Conservation (phyloP, 2,888 invertebrate species). For the Netelia melanura region DNA sequence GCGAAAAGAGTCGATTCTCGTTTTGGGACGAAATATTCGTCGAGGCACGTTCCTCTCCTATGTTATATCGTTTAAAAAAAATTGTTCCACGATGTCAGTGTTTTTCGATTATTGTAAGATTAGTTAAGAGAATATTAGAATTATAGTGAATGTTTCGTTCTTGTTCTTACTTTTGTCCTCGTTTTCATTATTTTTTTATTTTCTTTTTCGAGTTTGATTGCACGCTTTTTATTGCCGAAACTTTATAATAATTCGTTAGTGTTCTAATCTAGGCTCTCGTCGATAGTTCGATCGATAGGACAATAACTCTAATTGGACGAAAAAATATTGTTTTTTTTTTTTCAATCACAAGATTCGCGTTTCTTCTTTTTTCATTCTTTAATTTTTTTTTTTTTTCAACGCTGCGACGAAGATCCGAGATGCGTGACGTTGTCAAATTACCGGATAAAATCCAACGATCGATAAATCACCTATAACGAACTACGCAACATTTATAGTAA, state of each 20-base stretch:
- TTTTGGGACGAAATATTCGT: slow-evolving; percentile 46
- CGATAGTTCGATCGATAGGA: slow-evolving; percentile 17
- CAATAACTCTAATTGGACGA: slow-evolving; percentile 41
- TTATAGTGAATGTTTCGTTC: slow-evolving; percentile 20
- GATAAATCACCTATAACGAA: slow-evolving; percentile 58
- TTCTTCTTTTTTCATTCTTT: background rate
- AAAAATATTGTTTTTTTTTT: slow-evolving; percentile 33
- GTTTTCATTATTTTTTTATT: background rate
- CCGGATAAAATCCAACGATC: slow-evolving; percentile 38
- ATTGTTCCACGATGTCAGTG: slow-evolving; percentile 42
- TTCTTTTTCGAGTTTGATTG: slow-evolving; percentile 29
- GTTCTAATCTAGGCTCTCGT: slow-evolving; percentile 27
- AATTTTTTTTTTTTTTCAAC: slow-evolving; percentile 26
- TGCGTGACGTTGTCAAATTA: slow-evolving; percentile 55
- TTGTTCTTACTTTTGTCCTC: background rate
- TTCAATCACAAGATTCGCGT: background rate
- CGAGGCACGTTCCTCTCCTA: slow-evolving; percentile 51
- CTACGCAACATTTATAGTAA: slow-evolving; percentile 68
- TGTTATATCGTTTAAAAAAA: slow-evolving; percentile 51
- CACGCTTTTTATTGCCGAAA: slow-evolving; percentile 38
- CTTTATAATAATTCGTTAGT: slow-evolving; percentile 11
- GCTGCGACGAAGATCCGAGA: slow-evolving; percentile 55
- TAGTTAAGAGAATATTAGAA: slow-evolving; percentile 37
- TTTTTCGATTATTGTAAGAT: slow-evolving; percentile 16
- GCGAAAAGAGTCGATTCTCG: slow-evolving; percentile 7